Base-by-base conservation (phyloP, 2,113 vertebrate species). In the Bungarus multicinctus region DNA sequence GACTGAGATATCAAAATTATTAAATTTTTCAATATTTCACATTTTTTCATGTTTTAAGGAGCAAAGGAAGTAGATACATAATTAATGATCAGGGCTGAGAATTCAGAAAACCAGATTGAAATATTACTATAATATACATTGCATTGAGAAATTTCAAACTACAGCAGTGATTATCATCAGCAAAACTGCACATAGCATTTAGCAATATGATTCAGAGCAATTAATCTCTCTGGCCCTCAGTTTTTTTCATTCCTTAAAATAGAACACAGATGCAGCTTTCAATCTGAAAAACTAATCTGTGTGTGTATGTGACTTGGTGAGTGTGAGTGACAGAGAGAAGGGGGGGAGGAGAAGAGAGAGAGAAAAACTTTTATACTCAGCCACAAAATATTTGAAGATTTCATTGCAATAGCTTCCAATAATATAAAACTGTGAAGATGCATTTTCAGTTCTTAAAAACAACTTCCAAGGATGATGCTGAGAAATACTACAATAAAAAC, bases 1-100 rank as follows among this genome's bases (percentile, higher is more conserved):
- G 30, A 50, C 5, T 43, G 8, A 52, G 55, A 91, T 86, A 92
- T n/a, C 34, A 60, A 90, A 94, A 87, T 94, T 87, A 91, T 60
- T 87, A 89, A 3, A 52, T 27, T 30, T 81, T 81, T 81, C 34
- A 81, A 53, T 3, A 90, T 74, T 25, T 69, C 90, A 8, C 16
- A 25, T 93, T 22, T 88, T 34, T 88, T 87, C 10, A 57, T 14
- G 39, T 92, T 81, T 89, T 81, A 54, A 81, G 22, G 23, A 94
- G 55, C 39, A 43, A 85, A 87, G 47, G 4, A 90, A 88, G 27
- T 89, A 39, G 12, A 27, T 60, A 9, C 58, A 47, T 85, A 39
- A 93, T 45, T 9, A 52, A 6, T 90, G 20, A 34, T 22, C 11
- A 90, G 92, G 93, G 93, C 45, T 64, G 85, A 93, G 90, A 2